Percentiles rank a stretch among this genome's conserved stretches.
phyloP scores from a whole-genome alignment of 2,888 invertebrate species.

The Terebella lapidaria region DNA sequence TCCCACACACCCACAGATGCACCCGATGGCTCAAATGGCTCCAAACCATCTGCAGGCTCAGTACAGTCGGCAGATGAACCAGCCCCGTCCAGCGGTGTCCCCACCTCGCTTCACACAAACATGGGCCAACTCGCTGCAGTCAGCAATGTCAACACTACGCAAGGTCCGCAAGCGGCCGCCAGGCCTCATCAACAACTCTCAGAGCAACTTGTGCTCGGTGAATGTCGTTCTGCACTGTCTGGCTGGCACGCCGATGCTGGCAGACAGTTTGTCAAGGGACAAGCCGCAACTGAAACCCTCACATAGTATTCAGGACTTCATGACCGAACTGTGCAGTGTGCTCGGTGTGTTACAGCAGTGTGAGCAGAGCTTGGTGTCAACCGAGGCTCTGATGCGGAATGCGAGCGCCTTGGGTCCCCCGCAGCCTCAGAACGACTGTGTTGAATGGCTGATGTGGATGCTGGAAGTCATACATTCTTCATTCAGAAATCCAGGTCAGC shows the following conservation, averaged over 20 bases:
- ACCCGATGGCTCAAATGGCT: background rate
- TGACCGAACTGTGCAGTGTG: background rate
- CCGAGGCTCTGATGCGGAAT: background rate
- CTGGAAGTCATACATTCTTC: background rate
- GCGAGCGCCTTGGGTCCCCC: background rate
- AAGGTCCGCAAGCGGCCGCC: background rate
- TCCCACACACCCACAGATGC: too few species aligned
- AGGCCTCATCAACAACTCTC: background rate
- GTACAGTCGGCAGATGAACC: background rate
- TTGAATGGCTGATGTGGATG: background rate
- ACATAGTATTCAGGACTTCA: background rate
- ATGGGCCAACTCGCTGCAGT: background rate
- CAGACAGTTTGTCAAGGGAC: background rate
- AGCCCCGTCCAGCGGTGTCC: background rate
- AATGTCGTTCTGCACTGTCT: background rate
- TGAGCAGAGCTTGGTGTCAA: background rate
- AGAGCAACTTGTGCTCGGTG: background rate
- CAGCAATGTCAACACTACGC: background rate
- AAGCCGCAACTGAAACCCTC: background rate
- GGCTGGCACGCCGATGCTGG: background rate
- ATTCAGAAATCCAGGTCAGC: background rate
- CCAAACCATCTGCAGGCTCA: too few species aligned
- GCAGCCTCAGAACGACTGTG: background rate
- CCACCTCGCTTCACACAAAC: background rate
- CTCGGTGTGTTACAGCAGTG: background rate